A percentile compares a stretch with the other conserved stretches of the same genome.
phyloP scores from a whole-genome alignment of 2,888 invertebrate genomes.

The Xestia ashworthii region DNA sequence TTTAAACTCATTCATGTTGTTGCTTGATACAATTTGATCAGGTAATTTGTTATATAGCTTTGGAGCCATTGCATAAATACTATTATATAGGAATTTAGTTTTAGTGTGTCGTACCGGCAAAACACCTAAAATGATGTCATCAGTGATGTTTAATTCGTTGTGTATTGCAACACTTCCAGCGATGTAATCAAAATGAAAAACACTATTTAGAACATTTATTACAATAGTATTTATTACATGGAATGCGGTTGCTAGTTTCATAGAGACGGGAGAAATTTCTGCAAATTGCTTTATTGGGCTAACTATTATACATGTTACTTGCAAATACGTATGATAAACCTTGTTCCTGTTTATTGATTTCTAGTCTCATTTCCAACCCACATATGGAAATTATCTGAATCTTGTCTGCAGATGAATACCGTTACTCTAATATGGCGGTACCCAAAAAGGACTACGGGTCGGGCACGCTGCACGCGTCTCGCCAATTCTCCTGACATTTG shows the following conservation, averaged over 20 bases:
- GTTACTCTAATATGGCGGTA: constrained; percentile 42
- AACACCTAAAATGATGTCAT: constrained; percentile 62
- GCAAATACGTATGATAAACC: constrained; percentile 1
- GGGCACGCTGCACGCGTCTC: constrained; percentile 71
- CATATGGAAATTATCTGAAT: constrained; percentile 32
- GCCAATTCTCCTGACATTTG: constrained; percentile 68
- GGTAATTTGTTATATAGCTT: too few species aligned
- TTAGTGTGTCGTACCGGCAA: constrained; percentile 30
- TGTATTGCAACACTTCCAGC: constrained; percentile 56
- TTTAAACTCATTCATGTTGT: too few species aligned
- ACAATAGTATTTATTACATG: constrained; percentile 22
- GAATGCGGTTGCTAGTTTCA: constrained; percentile 36
- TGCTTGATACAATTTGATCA: too few species aligned
- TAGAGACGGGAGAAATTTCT: constrained; percentile 32
- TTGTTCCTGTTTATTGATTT: constrained; percentile 25
- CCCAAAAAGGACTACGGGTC: constrained; percentile 63
- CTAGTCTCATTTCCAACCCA: constrained; percentile 21
- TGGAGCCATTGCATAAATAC: too few species aligned
- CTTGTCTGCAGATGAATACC: constrained; percentile 26
- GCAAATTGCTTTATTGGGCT: constrained; percentile 13
- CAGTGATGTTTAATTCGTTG: constrained; percentile 43
- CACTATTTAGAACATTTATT: constrained; percentile 31
- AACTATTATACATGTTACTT: not conserved
- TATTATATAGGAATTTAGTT: too few species aligned
- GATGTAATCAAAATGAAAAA: constrained; percentile 38